A percentile compares a stretch with the other conserved stretches of the same genome.
These are phyloP conservation scores for rat (Rattus norvegicus) DNA, from an alignment of 2,113 vertebrate species.

Conservation along the genomic window DNA sequence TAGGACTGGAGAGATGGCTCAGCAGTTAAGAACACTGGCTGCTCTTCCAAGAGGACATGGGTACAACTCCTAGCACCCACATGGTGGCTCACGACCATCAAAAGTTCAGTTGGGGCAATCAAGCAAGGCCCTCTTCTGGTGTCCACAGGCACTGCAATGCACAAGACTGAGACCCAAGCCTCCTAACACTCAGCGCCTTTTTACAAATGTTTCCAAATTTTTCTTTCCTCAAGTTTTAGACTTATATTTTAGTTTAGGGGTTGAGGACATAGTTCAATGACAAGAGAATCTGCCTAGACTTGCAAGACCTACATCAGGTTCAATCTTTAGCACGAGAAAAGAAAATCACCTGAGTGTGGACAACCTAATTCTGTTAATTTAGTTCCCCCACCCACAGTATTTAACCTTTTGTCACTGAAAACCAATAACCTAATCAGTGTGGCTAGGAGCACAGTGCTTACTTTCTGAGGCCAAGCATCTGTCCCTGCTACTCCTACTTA, in stretches of 20 bases:
- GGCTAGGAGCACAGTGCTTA: constrained; percentile 13
- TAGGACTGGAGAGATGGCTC: not conserved
- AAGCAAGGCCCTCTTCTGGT: not conserved
- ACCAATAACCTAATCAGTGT: not conserved
- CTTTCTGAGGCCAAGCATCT: not conserved
- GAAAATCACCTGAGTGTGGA: not conserved
- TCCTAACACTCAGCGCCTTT: not conserved
- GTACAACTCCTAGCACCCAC: not conserved
- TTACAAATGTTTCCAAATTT: not conserved
- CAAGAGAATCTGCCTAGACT: not conserved
- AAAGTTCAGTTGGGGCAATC: not conserved
- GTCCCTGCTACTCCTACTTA: not conserved
- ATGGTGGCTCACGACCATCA: not conserved
- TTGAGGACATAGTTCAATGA: not conserved
- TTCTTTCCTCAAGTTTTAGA: not conserved
- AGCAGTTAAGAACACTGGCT: not conserved
- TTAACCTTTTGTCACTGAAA: constrained; percentile 11
- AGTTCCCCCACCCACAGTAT: not conserved
- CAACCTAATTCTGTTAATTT: constrained; percentile 14
- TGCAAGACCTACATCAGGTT: not conserved
- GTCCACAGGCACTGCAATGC: not conserved
- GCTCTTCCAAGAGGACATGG: not conserved
- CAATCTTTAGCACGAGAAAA: not conserved
- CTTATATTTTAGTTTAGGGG: not conserved
- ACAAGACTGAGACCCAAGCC: not conserved